Evolutionary conservation across 92 coral and sea anemone species (phyloP), one percentile per base, ranked within the genome.

Genomic region (Bergia puertoricense): DNA sequence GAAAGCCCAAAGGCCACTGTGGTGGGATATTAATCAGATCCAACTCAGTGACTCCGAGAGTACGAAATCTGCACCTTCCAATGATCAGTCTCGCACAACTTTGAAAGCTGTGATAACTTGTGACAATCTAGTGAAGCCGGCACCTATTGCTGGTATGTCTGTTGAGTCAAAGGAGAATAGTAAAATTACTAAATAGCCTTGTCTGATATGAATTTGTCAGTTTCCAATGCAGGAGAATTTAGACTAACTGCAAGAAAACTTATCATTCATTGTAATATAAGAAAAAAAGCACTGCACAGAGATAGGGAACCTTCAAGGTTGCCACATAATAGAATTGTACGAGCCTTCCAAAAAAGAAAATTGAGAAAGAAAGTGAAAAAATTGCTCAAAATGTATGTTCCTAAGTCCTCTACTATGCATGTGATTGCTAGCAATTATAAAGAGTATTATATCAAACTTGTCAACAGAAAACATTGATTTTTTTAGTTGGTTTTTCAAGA

Each of bases 101-200:
- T 66, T 66, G 72, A 66, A 66, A 66, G 72, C 72, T 66, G 72
- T 66, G 72, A 18, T 66, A 66, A 66, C 72, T 66, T 66, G 72
- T 66, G 72, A 9, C 72, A 18, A 66, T 66, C 23, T 66, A 43
- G 5, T 43, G 46, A 43, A 43, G 46, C 59, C 10, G 15, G 11
- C 59, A 51, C 46, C 0, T 43, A 43, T 43, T 43, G 46, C 46
- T 43, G 46, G 46, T 66, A 18, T 66, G 23, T 66, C 74, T 68
- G 74, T 14, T 68, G 74, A 68, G 0, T 68, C 74, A 22, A 22
- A 22, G 38, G 6, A 18, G 14, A n/a, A 14, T 68, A 68, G 74
- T 68, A 68, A 68, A n/a, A n/a, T n/a, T n/a, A n/a, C n/a, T n/a
- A n/a, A n/a, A n/a, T n/a, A n/a, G n/a, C n/a, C 74, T 68, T n/a